Evolutionary conservation across 2,797 vertebrate species (phyloP).

Genomic region (Oryzias sinensis): DNA sequence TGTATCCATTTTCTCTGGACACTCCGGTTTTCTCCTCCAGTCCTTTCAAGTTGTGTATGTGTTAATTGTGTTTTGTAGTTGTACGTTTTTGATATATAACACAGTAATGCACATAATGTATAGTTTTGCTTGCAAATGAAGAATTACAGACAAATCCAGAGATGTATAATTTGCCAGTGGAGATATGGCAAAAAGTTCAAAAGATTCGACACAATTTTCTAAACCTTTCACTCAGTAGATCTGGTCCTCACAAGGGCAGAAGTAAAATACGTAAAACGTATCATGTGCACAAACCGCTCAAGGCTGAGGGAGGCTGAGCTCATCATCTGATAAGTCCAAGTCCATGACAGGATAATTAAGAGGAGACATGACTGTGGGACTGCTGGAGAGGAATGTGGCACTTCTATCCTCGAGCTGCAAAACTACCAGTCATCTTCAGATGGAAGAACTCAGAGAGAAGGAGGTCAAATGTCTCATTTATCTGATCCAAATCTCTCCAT

Average conservation of each 20-base stretch:
- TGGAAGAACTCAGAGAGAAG: constrained; percentile 1
- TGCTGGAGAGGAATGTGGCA: constrained; percentile 22
- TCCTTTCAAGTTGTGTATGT: too few relatives aligned
- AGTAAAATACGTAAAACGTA: not conserved
- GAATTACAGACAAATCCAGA: too few relatives aligned
- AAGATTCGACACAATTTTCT: not conserved
- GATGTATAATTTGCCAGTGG: too few relatives aligned
- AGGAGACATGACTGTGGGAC: constrained; percentile 36
- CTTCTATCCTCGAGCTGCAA: constrained; percentile 40
- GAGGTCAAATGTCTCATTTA: not conserved
- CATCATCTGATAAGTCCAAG: constrained; percentile 58
- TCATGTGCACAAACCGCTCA: constrained; percentile 18
- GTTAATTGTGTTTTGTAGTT: too few relatives aligned
- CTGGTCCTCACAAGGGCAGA: constrained; percentile 21
- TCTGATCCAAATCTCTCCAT: too few relatives aligned
- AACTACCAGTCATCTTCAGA: constrained; percentile 41
- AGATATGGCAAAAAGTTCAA: not conserved
- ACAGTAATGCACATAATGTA: too few relatives aligned
- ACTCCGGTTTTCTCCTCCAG: too few relatives aligned
- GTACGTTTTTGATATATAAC: too few relatives aligned
- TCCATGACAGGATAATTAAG: constrained; percentile 58
- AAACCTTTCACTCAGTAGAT: not conserved
- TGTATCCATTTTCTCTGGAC: too few relatives aligned
- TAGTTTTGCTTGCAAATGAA: too few relatives aligned
- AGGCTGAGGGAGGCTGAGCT: constrained; percentile 41